phyloP scores from a whole-genome alignment of 2,797 vertebrate species.

The Ctenopoma multispine region DNA sequence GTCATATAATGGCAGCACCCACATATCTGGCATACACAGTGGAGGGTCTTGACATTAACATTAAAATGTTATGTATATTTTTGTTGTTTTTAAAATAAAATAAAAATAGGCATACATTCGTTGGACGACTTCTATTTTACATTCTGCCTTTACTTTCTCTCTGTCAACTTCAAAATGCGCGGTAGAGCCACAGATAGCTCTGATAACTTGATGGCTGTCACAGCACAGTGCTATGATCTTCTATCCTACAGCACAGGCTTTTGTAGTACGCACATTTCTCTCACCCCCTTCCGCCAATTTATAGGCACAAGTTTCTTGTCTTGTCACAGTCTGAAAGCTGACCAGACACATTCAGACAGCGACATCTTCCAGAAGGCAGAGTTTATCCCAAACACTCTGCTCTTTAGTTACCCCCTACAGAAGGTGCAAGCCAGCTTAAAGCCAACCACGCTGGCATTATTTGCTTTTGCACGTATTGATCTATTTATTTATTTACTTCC shows the following conservation, averaged over 20 bases:
- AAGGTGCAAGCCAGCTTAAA: slow-evolving; percentile 20
- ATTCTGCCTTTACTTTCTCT: slow-evolving; percentile 1
- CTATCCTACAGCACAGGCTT: slow-evolving; percentile 25
- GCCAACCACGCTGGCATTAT: slow-evolving; percentile 9
- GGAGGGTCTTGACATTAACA: not conserved
- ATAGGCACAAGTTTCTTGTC: slow-evolving; percentile 47
- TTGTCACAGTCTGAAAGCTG: slow-evolving; percentile 23
- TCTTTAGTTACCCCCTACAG: not conserved
- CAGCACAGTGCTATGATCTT: slow-evolving; percentile 23
- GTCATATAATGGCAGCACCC: not conserved
- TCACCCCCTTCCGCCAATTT: slow-evolving; percentile 25
- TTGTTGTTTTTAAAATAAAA: no score
- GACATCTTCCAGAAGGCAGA: slow-evolving; percentile 22
- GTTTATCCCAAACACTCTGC: slow-evolving; percentile 3
- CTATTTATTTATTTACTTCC: slow-evolving; percentile 74
- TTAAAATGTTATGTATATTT: no score
- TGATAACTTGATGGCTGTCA: slow-evolving; percentile 44
- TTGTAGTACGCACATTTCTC: slow-evolving; percentile 22
- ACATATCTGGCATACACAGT: not conserved
- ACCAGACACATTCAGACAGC: slow-evolving; percentile 31
- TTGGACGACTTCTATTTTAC: not conserved
- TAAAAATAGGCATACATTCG: no score
- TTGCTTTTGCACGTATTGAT: slow-evolving; percentile 60
- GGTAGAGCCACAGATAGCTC: not conserved
- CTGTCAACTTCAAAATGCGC: not conserved